Base-by-base conservation (phyloP, 2,113 vertebrate species). In the Nestor notabilis region DNA sequence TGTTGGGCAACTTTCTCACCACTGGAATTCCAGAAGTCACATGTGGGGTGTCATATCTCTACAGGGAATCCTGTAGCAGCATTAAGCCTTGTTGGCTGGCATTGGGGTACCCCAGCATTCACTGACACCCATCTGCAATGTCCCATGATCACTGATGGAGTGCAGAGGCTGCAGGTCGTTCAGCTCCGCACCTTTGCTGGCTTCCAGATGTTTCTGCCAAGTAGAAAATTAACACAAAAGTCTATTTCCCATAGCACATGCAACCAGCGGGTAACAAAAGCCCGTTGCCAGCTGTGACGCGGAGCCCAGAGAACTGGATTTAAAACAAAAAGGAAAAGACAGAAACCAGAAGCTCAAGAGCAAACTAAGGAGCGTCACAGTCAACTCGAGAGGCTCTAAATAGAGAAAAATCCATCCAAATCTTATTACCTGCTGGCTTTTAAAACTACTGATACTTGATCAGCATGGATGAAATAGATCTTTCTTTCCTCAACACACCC, bases 131-230 rank as follows among this genome's bases (percentile, higher is more conserved):
- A 4, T 1, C 18, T 5, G 20, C 21, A 56, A 11, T 11, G 52
- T 60, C 64, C 35, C 58, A 1, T 0, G 0, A 18, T 43, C 1
- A 29, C 49, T 63, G 68, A 16, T 4, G 9, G 31, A 41, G 33
- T 7, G 56, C 71, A 53, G 66, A 15, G 49, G 39, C 76, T 81
- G 55, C 61, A 53, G 50, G n/a, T 93, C 46, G 69, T 69, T 28
- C 44, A 43, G 35, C 29, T 50, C 69, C 6, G 1, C 11, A 13
- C 72, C 58, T 81, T 75, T 27, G 15, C 13, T 2, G 5, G 3
- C 49, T 78, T 82, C 92, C 53, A 55, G 83, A 35, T 72, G 61
- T 72, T 82, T 86, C 71, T 83, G 82, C 63, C 63, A 28, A 44
- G 35, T 7, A n/a, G 64, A 70, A 31, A 29, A 47, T 9, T 18